Conservation (phyloP, 1,140 invertebrate species). For the Saxidomus purpurata region DNA sequence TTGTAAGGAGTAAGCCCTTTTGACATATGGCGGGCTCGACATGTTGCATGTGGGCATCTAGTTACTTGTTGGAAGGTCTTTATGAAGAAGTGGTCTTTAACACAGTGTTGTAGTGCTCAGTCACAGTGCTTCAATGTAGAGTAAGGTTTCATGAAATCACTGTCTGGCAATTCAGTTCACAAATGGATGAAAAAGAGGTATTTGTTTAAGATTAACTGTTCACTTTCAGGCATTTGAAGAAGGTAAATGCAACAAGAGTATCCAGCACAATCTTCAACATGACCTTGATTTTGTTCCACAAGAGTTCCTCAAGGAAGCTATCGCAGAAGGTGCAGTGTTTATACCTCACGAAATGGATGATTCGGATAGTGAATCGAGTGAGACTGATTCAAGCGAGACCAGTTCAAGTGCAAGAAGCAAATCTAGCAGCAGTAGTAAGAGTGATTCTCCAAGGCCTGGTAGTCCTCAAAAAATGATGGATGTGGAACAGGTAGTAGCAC, state of each 20-base stretch:
- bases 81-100: too few relatives aligned
- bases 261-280: constrained; percentile 12
- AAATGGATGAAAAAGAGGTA: too few relatives aligned
- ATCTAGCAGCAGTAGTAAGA: background rate
- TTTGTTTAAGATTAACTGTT: too few relatives aligned
- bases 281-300: constrained; percentile 12
- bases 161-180: too few relatives aligned
- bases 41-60: too few relatives aligned
- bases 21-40: too few relatives aligned
- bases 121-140: too few relatives aligned
- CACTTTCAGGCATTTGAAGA: constrained; percentile 21
- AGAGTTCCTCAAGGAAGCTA: constrained; percentile 9
- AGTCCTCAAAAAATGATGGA: background rate
- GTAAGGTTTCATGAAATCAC: too few relatives aligned
- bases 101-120: too few relatives aligned
- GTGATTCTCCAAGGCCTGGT: background rate
- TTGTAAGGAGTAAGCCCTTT: too few relatives aligned
- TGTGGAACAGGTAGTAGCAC: background rate
- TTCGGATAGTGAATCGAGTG: background rate
- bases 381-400: background rate
- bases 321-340: constrained; percentile 7
- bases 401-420: background rate
- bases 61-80: too few relatives aligned
- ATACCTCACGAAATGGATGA: background rate
- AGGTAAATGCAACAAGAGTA: constrained; percentile 29